phyloP scores from a whole-genome alignment of 1,140 invertebrate species.

The Drosophila eugracilis region DNA sequence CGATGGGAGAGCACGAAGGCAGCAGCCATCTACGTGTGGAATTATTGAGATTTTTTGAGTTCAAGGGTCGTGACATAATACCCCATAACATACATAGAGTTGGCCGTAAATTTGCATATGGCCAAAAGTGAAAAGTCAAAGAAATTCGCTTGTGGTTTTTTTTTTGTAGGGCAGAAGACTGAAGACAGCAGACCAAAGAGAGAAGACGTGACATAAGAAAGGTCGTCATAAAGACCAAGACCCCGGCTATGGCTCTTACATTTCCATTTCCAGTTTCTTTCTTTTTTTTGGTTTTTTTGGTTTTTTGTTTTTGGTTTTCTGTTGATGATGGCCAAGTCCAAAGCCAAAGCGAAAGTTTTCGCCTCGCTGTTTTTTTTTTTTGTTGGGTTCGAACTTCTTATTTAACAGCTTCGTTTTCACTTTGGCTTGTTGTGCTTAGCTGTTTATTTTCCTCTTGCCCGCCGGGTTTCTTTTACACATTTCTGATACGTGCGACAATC shows the following conservation, averaged over 20 bases:
- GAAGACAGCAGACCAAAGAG: not conserved
- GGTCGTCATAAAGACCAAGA: constrained; percentile 51
- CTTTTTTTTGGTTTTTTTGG: constrained; percentile 33
- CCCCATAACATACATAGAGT: no score
- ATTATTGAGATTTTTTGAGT: constrained; percentile 8
- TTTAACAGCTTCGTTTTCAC: constrained; percentile 63
- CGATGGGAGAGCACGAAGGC: constrained; percentile 25
- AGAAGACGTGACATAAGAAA: constrained; percentile 72
- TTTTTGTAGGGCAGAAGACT: constrained; percentile 1
- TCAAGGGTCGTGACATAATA: constrained; percentile 64
- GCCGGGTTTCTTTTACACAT: constrained; percentile 23
- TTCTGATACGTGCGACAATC: constrained; percentile 52
- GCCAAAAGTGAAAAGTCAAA: constrained; percentile 66
- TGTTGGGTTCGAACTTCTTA: constrained; percentile 57
- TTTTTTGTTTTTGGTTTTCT: no score
- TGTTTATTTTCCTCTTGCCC: constrained; percentile 30
- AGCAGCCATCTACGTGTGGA: constrained; percentile 23
- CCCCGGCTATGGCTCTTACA: constrained; percentile 30
- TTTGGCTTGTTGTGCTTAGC: constrained; percentile 40
- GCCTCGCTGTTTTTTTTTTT: constrained; percentile 35
- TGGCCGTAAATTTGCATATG: constrained; percentile 50
- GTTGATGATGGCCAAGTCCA: constrained; percentile 70
- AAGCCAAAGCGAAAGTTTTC: constrained; percentile 75
- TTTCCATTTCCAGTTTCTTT: constrained; percentile 50
- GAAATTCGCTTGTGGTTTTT: constrained; percentile 46